A percentile compares a stretch with the other conserved stretches of the same genome.
These are phyloP conservation scores for Misgurnus mizolepis DNA, from an alignment of 2,113 vertebrate species.

Conservation along the genomic window DNA sequence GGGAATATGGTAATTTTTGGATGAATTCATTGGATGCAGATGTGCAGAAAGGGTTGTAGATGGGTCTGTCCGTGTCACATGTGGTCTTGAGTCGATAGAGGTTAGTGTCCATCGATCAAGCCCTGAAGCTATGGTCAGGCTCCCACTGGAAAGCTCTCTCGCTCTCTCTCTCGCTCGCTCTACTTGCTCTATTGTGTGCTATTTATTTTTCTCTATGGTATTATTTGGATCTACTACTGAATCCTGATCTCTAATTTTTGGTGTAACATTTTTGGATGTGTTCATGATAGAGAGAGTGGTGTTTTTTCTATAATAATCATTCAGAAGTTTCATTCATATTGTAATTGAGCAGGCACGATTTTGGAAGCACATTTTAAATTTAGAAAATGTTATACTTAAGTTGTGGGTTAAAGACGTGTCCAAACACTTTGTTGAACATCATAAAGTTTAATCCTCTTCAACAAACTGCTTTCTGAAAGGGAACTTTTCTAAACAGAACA, in stretches of 20 bases:
- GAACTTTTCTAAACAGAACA: background rate
- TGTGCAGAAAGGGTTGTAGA: conserved; percentile 53
- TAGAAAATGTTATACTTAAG: too few relatives aligned
- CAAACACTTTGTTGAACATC: background rate
- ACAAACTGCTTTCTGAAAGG: background rate
- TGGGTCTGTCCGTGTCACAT: conserved; percentile 50
- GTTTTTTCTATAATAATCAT: too few relatives aligned
- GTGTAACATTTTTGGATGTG: too few relatives aligned
- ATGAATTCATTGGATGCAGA: conserved; percentile 36
- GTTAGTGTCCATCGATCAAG: conserved; percentile 81
- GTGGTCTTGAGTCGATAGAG: conserved; percentile 76
- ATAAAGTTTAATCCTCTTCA: background rate
- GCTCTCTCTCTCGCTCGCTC: conserved; percentile 34
- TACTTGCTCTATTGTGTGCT: conserved; percentile 39
- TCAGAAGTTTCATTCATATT: too few relatives aligned
- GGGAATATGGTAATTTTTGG: background rate
- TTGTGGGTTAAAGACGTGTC: too few relatives aligned
- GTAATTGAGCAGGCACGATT: too few relatives aligned
- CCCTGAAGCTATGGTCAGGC: conserved; percentile 76
- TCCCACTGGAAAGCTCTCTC: conserved; percentile 67
- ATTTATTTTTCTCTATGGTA: conserved; percentile 19
- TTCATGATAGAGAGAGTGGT: too few relatives aligned
- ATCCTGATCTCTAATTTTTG: background rate
- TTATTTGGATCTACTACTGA: background rate
- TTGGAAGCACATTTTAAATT: too few relatives aligned